Evolutionary conservation across 2,888 invertebrate species (phyloP), one percentile per base, ranked within the genome.

Genomic region (Morpho deidamia): DNA sequence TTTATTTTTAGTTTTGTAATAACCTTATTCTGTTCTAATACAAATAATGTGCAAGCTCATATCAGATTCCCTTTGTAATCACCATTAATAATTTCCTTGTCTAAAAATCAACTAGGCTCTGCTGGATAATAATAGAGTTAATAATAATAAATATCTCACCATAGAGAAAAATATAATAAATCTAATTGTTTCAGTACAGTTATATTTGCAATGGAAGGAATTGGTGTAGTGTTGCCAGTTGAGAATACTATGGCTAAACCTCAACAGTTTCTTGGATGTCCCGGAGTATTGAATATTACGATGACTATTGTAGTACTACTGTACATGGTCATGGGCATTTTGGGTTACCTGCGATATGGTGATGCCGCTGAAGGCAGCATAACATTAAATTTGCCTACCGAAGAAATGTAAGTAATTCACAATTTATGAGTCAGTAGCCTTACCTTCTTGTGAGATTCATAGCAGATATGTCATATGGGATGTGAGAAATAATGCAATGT

Each of bases 141-240:
- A n/a, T n/a, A n/a, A n/a, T n/a, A n/a, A n/a, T n/a, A n/a, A n/a
- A n/a, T 14, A 2, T 2, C 1, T 14, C 14, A 2, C 14, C 4
- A 4, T 12, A 7, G 41, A 40, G 8, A 35, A 51, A 44, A 32
- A 33, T 34, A 40, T 32, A 44, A 33, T 44, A 11, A 46, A 39
- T 32, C 14, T 51, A 12, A 42, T 60, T 60, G 51, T 59, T 89
- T 61, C 78, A 92, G 98, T 61, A 99, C 98, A 53, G 98, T 97
- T 42, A 95, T 99, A 73, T 99, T 98, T 76, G 97, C 99, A 10
- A 98, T 99, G 93, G 99, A 99, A 86, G 97, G 97, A 44, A 98
- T 99, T 63, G 96, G 96, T 52, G 95, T 95, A 51, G 95, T 98
- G 1, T 91, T 99, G 76, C 98, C 98, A 0, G 93, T 99, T 50